phyloP scores from a whole-genome alignment of 2,888 invertebrate species.

The Cremastobaeus sp. region DNA sequence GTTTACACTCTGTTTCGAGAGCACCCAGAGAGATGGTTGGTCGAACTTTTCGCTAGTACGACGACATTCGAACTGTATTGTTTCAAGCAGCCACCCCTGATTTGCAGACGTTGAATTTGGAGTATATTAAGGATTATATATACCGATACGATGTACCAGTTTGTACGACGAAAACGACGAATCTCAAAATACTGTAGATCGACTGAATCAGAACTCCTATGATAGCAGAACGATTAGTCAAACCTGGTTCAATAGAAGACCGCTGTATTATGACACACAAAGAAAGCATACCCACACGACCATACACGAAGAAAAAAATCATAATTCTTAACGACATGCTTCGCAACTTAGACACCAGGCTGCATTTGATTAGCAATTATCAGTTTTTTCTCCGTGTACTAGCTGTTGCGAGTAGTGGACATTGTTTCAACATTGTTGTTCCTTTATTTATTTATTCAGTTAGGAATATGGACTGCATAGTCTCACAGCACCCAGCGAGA shows the following conservation, averaged over 20 bases:
- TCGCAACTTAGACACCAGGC: too few species aligned
- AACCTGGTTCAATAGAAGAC: conserved; percentile 40
- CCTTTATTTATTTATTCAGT: conserved; percentile 77
- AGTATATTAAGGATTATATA: neutral
- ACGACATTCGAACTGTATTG: neutral
- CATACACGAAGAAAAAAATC: conserved; percentile 12
- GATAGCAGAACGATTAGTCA: conserved; percentile 14
- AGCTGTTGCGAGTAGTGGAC: conserved; percentile 41
- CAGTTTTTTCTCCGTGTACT: too few species aligned
- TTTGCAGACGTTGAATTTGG: neutral
- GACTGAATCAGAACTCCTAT: conserved; percentile 31
- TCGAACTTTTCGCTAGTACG: neutral
- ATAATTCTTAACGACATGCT: conserved; percentile 28
- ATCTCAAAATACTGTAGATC: conserved; percentile 21
- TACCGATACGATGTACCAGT: conserved; percentile 1
- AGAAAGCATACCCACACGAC: conserved; percentile 17
- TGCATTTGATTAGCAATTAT: too few species aligned
- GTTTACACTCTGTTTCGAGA: conserved; percentile 4
- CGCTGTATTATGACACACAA: conserved; percentile 48
- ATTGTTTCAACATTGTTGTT: conserved; percentile 74
- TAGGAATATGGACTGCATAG: conserved; percentile 67
- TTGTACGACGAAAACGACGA: conserved; percentile 10
- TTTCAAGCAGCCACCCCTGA: too few species aligned
- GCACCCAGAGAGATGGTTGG: conserved; percentile 27
- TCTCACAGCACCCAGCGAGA: conserved; percentile 57